Conservation (phyloP, 2,797 vertebrate genomes). For the Remorina albescens region DNA sequence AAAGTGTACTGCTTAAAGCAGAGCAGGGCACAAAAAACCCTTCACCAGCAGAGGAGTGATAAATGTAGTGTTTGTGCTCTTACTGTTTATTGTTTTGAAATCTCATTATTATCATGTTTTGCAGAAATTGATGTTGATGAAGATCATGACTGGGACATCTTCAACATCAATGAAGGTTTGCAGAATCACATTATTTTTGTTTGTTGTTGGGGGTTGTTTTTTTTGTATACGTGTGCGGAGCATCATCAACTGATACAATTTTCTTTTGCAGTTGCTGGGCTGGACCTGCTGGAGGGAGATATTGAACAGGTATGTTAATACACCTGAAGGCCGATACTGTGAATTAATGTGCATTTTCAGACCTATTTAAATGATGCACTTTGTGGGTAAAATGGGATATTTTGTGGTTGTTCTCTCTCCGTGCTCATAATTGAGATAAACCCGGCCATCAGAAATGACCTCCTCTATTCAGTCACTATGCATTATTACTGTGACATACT, state of each 20-base stretch:
- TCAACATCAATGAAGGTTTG: constrained; percentile 91
- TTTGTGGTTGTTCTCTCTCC: no score
- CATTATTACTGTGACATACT: no score
- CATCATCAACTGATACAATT: background rate
- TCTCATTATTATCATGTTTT: constrained; percentile 35
- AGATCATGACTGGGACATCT: constrained; percentile 88
- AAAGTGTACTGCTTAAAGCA: background rate
- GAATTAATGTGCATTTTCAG: no score
- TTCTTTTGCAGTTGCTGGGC: constrained; percentile 81
- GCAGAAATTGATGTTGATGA: constrained; percentile 87
- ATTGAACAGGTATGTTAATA: constrained; percentile 85
- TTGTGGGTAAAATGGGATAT: no score
- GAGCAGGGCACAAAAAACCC: no score
- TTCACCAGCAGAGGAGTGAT: no score
- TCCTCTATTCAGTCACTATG: no score
- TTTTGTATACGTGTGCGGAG: no score
- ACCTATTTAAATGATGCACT: no score
- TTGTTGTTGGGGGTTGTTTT: background rate
- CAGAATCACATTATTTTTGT: background rate
- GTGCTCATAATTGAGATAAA: no score
- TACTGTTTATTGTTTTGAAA: background rate
- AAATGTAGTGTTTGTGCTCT: no score
- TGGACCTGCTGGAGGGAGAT: constrained; percentile 91
- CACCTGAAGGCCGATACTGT: background rate
- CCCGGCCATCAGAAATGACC: no score